Evolutionary conservation across 2,888 invertebrate species (phyloP), one percentile per base, ranked within the genome.

Genomic region (Parnassius glacialis): DNA sequence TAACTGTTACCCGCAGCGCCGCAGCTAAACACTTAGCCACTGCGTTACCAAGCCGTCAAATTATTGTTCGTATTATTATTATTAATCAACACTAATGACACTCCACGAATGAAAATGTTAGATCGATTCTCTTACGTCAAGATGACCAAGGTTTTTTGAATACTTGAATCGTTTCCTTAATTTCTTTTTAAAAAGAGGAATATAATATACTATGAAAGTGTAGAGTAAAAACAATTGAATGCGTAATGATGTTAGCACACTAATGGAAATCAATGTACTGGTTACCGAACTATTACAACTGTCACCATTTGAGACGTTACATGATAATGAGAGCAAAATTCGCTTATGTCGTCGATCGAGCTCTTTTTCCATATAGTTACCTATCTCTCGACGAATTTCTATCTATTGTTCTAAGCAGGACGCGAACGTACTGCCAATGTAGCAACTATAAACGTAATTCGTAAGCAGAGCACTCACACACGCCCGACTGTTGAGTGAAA

Each of bases 341-440:
- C 74, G 71, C 70, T 73, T 69, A 76, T 74, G 66, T 68, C 57
- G 43, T 58, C 65, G 54, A 65, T 68, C 78, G 78, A 72, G 65
- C 71, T 72, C 73, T 70, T 69, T 84, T 85, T 79, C 77, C 77
- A 73, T 77, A 70, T 68, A 0, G 34, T 3, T 34, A 34, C 34
- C 5, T 34, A 78, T 79, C 83, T 85, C 80, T 70, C 81, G 81
- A 81, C 77, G 74, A 87, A 81, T 90, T 89, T 90, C 90, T 87
- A 89, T 72, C 87, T 80, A 90, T 90, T 90, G 90, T 90, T 87
- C 80, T 83, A 61, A 57, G 42, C 79, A 78, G 80, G 80, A 84
- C 82, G 80, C 76, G 74, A 74, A 76, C 79, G 69, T 84, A 83
- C 81, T 88, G 80, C 84, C 87, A 87, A 88, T 90, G 81, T 75